Evolutionary conservation across 2,888 invertebrate genomes (phyloP), one percentile per base, ranked within the genome.

Genomic region (Caenorhabditis afra): DNA sequence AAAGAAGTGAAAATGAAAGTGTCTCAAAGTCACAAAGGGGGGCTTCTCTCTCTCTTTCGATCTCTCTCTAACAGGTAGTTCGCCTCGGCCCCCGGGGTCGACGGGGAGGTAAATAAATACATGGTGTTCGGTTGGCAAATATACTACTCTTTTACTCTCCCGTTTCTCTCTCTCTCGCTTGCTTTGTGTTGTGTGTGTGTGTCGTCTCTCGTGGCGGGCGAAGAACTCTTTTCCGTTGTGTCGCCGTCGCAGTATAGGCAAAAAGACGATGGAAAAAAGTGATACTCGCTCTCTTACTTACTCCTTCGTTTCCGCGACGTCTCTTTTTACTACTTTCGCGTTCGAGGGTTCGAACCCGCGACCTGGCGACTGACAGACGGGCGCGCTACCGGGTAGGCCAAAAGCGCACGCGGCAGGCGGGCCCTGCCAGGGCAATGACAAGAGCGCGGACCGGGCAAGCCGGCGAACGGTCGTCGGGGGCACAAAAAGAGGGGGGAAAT

Each of bases 71-170:
- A 29, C 66, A 37, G 47, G 57, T 57, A 45, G 22, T 29, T 29
- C 29, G 4, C 7, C n/a, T n/a, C 23, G 23, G 20, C n/a, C 16
- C 29, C 41, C 23, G 12, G 45, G 45, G 61, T 22, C 37, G 58
- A 45, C 58, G 35, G 67, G 58, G 55, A 50, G 70, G 70, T 71
- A 71, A 71, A 71, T 71, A 71, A 64, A 71, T 71, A 71, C 71
- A 71, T 64, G 71, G 71, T 71, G 71, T 71, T 71, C 71, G 71
- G 71, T 71, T 71, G 71, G 71, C 71, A 71, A 71, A 71, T 71
- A 71, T 57, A 71, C 71, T 64, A 62, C 71, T 71, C 53, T 45
- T 53, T 61, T 50, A 5, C 29, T 29, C 29, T 3, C 20, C 39
- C 20, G 1, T 18, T 4, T 12, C 18, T 45, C 67, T 53, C 47